Base-by-base conservation (phyloP, 2,888 invertebrate species). In the Eudemis profundana region DNA sequence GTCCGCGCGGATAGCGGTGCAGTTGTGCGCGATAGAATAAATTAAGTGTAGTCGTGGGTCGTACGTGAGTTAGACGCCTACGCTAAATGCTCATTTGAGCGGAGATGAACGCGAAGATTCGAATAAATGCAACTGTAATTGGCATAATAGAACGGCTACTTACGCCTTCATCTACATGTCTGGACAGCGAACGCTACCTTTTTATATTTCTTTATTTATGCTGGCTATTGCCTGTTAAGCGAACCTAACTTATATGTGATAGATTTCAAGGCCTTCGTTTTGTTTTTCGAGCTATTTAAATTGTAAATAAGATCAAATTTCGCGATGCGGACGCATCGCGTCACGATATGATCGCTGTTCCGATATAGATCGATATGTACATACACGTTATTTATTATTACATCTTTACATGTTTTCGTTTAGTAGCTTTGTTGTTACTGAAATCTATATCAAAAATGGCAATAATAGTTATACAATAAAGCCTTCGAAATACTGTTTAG, bases 61-160 rank as follows among this genome's bases (percentile, higher is more conserved):
- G 85, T 86, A 84, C 85, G 76, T 81, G 85, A 83, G 83, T 84
- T 79, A 78, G 71, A 73, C 87, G 84, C 87, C 87, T 84, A 89
- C 86, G 82, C 86, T 81, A 84, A 84, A 76, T 90, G 90, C 77
- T 90, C 90, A 90, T 88, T 90, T 90, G 84, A 90, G 90, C 89
- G 90, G 75, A 87, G 85, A 89, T 78, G 74, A 78, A 77, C 82
- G 82, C 79, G 77, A 82, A 84, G 81, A 87, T 83, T 85, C 82
- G 86, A 80, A 84, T 84, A 84, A 85, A 84, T 87, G 83, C 84
- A 87, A 87, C 83, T 78, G 84, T 86, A 82, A 86, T 84, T 78
- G 81, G 87, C 86, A 87, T 88, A 86, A 84, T 84, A 84, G 61
- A 78, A 78, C 78, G 71, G 79, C 86, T 84, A 86, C 81, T 83